Percentiles rank a stretch among this genome's conserved stretches.
phyloP scores from a whole-genome alignment of 2,113 vertebrate species.

The Ceyx cyanopectus region DNA sequence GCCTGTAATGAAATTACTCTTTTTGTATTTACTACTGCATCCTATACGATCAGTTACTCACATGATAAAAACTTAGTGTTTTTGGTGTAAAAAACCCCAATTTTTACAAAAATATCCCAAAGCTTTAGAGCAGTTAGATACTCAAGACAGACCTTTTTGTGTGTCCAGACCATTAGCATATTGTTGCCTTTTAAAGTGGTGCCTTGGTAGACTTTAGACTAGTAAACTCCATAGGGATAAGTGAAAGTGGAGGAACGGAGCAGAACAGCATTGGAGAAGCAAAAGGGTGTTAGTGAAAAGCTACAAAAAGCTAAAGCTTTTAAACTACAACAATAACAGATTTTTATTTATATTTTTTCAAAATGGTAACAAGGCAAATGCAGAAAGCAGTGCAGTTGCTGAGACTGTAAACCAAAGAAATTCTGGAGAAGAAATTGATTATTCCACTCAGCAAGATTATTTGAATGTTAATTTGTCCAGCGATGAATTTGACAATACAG shows the following conservation, averaged over 20 bases:
- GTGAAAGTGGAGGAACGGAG: neutral
- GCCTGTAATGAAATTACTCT: neutral
- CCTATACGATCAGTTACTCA: neutral
- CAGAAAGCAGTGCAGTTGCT: neutral
- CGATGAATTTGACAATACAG: neutral
- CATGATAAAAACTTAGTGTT: neutral
- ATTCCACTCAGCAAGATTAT: constrained; percentile 22
- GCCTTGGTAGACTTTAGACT: neutral
- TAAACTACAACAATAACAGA: neutral
- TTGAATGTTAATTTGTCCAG: neutral
- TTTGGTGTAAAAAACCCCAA: neutral
- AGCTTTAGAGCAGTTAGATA: neutral
- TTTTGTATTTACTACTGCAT: neutral
- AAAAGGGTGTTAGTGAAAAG: neutral
- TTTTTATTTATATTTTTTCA: neutral
- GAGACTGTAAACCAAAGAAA: neutral
- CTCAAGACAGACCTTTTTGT: neutral
- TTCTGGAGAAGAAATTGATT: constrained; percentile 36
- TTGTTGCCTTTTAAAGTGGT: neutral
- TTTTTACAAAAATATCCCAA: no score
- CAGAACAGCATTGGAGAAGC: neutral
- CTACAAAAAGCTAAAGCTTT: neutral
- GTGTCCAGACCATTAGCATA: neutral
- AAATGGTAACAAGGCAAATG: neutral
- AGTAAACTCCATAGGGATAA: neutral